Percentiles rank a stretch among this genome's conserved stretches.
phyloP scores from a whole-genome alignment of 2,797 vertebrate genomes.

The Sebastes minor region DNA sequence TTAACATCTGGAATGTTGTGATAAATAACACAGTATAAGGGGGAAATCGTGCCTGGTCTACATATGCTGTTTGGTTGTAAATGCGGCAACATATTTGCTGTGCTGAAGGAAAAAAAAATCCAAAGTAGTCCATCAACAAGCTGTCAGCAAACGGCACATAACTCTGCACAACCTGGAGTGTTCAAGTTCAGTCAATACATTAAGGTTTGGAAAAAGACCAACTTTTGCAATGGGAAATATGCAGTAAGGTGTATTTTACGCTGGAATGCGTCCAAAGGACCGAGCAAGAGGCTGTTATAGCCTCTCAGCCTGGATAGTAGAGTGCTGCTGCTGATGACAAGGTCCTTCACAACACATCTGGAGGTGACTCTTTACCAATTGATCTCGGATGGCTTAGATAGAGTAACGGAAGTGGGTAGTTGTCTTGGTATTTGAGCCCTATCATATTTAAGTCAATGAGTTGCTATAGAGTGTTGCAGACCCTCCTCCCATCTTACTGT shows the following conservation, averaged over 20 bases:
- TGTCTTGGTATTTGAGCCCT: neutral
- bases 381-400: constrained; percentile 30
- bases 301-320: neutral
- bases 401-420: neutral
- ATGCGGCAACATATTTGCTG: neutral
- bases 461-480: neutral
- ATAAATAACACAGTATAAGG: neutral
- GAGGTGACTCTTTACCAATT: constrained; percentile 36
- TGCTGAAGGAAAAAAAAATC: neutral
- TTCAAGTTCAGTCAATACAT: constrained; percentile 27
- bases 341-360: constrained; percentile 23
- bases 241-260: constrained; percentile 19
- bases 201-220: constrained; percentile 50
- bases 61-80: constrained; percentile 10
- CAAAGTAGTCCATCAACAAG: constrained; percentile 16
- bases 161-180: constrained; percentile 20
- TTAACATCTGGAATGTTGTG: constrained; percentile 7
- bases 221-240: constrained; percentile 33
- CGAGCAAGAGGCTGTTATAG: neutral
- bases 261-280: constrained; percentile 34
- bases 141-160: constrained; percentile 29
- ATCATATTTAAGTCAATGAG: constrained; percentile 36
- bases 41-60: neutral
- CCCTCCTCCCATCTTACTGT: neutral
- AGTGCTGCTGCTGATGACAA: constrained; percentile 26